These are phyloP conservation scores for Epinotia brunnichana DNA, from an alignment of 2,888 invertebrate species.

Conservation along the genomic window DNA sequence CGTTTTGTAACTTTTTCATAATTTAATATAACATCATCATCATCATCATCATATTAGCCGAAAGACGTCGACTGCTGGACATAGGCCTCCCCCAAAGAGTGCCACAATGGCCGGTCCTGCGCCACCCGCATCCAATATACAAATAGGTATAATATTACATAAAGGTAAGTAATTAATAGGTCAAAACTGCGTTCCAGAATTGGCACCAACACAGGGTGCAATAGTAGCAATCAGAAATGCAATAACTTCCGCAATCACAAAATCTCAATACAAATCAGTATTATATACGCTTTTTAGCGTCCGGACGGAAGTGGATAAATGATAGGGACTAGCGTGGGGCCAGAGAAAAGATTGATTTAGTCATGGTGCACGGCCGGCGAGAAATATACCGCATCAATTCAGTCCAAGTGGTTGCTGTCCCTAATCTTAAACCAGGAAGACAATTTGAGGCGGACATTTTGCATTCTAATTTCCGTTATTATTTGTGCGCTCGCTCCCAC, in stretches of 20 bases:
- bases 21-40: no score
- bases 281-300: not conserved
- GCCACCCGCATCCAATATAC: no score
- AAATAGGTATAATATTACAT: no score
- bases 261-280: not conserved
- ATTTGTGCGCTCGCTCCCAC: not conserved
- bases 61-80: no score
- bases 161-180: no score
- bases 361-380: not conserved
- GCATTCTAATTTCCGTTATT: not conserved
- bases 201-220: not conserved
- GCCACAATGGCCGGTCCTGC: no score
- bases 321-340: not conserved
- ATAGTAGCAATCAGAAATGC: not conserved
- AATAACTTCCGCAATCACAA: not conserved
- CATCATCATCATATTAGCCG: no score
- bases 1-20: no score
- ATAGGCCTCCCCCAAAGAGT: no score
- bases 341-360: conserved; percentile 1
- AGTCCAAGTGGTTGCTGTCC: not conserved
- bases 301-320: not conserved
- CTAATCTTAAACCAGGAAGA: not conserved
- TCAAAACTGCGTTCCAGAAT: not conserved
- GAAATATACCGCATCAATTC: conserved; percentile 1
- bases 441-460: no score